phyloP scores from a whole-genome alignment of 2,113 vertebrate species.

The Neolamprologus brichardi region DNA sequence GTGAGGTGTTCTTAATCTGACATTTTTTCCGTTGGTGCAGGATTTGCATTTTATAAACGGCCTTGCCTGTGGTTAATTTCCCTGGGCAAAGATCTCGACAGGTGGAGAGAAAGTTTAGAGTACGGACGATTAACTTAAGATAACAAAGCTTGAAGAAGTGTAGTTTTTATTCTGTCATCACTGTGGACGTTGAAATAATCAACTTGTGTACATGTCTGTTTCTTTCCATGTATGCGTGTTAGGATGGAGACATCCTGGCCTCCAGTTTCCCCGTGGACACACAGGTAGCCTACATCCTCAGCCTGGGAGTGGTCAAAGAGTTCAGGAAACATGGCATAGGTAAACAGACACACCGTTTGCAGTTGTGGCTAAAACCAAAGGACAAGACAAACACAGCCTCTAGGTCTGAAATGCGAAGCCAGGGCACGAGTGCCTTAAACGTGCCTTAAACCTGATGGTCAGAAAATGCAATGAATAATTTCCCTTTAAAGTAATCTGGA shows the following conservation, averaged over 20 bases:
- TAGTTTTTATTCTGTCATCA: background rate
- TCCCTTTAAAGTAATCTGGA: background rate
- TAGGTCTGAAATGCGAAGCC: background rate
- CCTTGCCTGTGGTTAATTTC: background rate
- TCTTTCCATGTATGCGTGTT: background rate
- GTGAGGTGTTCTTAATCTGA: background rate
- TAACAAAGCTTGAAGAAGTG: background rate
- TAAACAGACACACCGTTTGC: slow-evolving; percentile 45
- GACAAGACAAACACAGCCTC: background rate
- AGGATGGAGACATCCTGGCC: slow-evolving; percentile 98
- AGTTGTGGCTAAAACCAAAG: background rate
- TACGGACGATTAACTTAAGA: background rate
- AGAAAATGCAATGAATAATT: background rate
- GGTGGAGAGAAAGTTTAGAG: background rate
- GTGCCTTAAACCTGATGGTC: background rate
- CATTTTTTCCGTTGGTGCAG: background rate
- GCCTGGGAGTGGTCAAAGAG: slow-evolving; percentile 96
- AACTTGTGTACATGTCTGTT: background rate
- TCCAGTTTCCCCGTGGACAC: slow-evolving; percentile 95
- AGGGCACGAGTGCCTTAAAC: background rate
- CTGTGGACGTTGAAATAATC: background rate
- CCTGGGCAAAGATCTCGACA: background rate
- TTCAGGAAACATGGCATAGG: slow-evolving; percentile 98
- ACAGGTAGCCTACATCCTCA: slow-evolving; percentile 97
- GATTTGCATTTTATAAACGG: slow-evolving; percentile 1